Evolutionary conservation across 2,113 vertebrate genomes (phyloP), one percentile per base, ranked within the genome.

Genomic region (Actinemys pallida): DNA sequence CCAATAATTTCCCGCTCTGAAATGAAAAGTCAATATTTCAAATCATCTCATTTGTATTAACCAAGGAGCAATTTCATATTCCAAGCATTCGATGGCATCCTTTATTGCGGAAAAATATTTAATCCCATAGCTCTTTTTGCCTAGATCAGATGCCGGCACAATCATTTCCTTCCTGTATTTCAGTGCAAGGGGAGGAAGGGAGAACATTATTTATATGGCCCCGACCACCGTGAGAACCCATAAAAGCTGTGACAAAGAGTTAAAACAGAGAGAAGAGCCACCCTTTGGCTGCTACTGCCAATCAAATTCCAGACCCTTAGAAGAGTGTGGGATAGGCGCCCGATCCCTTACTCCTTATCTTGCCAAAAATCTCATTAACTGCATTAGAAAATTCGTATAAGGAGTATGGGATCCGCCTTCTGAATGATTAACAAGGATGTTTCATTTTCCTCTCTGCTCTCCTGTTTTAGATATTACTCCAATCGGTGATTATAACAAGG

Each of bases 181-280:
- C 79, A 3, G 0, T 27, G 27, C 56, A 1, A 84, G 82, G 17
- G 72, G 10, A 76, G 82, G 49, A 56, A 31, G 47, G 39, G 59
- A 29, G 27, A 59, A 42, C 24, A 2, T 17, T 5, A 75, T 78
- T 83, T n/a, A 0, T 42, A 2, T 45, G 3, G 50, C 81, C 87
- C 81, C 86, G 8, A 56, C 52, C 16, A 42, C 69, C 69, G 12
- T 86, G 94, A 91, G 90, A 84, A 84, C 78, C 83, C 24, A 2
- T 19, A 87, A 17, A 45, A 50, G 52, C 72, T n/a, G 0, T 45
- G 8, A 65, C 35, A 45, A 59, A 50, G 49, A n/a, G 27, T 29
- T 83, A 10, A 72, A n/a, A n/a, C 14, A 42, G 82, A 17, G 57
- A 83, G 27, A 54, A 53, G 5, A 87, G 59, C 45, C 12, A 20